These are phyloP conservation scores for Trachops cirrhosus DNA, from an alignment of 2,797 vertebrate species.

Conservation along the genomic window DNA sequence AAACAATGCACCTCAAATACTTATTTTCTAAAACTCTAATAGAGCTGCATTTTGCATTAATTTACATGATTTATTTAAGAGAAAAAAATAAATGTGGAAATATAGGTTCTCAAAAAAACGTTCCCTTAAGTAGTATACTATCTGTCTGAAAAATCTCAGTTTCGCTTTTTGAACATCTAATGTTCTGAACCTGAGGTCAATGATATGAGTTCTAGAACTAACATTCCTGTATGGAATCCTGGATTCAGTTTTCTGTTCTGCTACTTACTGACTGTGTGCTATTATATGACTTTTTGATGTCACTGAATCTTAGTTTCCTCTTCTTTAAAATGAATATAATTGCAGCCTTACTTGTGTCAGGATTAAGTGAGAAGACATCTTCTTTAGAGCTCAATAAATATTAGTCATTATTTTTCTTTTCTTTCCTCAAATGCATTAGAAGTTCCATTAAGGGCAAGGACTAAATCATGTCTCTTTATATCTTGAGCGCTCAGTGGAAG, in stretches of 20 bases:
- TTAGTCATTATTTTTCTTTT: background rate
- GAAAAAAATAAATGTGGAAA: background rate
- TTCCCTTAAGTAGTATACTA: background rate
- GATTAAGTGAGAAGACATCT: background rate
- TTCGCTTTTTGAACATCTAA: background rate
- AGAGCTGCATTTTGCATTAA: background rate
- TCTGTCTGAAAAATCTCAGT: background rate
- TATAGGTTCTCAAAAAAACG: background rate
- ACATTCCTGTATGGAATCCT: background rate
- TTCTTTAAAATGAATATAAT: background rate
- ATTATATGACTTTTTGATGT: background rate
- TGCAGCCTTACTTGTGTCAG: background rate
- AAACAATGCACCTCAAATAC: background rate
- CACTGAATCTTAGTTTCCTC: background rate
- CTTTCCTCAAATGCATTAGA: background rate
- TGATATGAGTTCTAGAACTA: background rate
- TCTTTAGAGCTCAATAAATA: background rate
- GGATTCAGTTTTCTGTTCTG: background rate
- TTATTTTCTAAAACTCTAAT: background rate
- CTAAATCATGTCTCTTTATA: background rate
- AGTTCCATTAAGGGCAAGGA: background rate
- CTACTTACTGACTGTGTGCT: background rate
- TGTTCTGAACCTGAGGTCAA: background rate
- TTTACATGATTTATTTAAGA: background rate
- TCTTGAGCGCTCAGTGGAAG: background rate